Evolutionary conservation across 2,113 vertebrate species (phyloP).

Genomic region (Eidolon helvum): DNA sequence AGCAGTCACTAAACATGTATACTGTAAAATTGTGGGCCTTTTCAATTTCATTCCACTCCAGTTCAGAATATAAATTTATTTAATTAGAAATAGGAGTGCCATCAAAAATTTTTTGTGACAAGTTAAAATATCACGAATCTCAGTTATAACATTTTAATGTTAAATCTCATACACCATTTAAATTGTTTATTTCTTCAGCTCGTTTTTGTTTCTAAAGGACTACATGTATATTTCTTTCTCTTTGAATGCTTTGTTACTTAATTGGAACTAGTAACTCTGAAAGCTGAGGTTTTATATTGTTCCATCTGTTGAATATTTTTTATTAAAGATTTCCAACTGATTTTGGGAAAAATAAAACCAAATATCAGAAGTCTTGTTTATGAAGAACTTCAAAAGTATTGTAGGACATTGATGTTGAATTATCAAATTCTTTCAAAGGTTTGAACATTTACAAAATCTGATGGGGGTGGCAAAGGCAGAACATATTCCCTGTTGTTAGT

Average conservation of each 20-base stretch:
- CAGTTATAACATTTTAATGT: not conserved
- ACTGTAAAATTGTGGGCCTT: slow-evolving; percentile 11
- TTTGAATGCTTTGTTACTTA: slow-evolving; percentile 11
- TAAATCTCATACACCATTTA: not conserved
- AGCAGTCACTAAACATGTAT: slow-evolving; percentile 48
- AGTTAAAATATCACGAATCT: slow-evolving; percentile 43
- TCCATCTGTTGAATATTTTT: slow-evolving; percentile 37
- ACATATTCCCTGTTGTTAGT: not conserved
- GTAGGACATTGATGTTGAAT: not conserved
- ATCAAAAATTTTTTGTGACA: slow-evolving; percentile 32
- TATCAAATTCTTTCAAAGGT: not conserved
- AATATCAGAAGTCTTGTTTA: not conserved
- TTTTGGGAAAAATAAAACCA: slow-evolving; percentile 7
- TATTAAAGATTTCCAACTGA: not conserved
- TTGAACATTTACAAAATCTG: not conserved
- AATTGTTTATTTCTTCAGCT: not conserved
- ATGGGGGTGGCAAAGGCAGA: not conserved
- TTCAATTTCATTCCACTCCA: slow-evolving; percentile 30
- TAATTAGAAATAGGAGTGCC: slow-evolving; percentile 17
- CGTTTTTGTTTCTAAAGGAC: not conserved
- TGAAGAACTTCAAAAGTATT: not conserved
- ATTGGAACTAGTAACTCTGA: not conserved
- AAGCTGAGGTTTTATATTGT: not conserved
- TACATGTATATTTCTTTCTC: not conserved
- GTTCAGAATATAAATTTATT: slow-evolving; percentile 38